Evolutionary conservation across 2,888 invertebrate species (phyloP), one percentile per base, ranked within the genome.

Genomic region (Gastracanthus pulcherrimus): DNA sequence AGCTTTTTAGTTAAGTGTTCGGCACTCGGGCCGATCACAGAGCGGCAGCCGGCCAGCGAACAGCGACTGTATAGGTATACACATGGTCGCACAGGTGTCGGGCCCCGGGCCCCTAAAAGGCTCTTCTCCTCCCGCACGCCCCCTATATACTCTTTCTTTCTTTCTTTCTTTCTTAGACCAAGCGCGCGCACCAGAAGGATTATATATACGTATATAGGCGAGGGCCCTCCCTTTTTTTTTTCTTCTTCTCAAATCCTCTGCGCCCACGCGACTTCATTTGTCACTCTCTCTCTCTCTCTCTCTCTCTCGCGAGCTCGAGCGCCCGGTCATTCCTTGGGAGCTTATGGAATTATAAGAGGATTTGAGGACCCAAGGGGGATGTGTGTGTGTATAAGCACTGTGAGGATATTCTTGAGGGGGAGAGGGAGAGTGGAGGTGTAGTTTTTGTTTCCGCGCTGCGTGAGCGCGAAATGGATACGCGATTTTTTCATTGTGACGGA

Each of bases 1-100:
- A 84, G 86, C 87, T 87, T 89, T 89, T 88, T 87, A 86, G 87
- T 89, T 87, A 87, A 88, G 88, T 88, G 89, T 89, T 89, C 87
- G 88, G 86, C 88, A 88, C 87, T 87, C 85, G 71, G 82, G 83
- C 41, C 51, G 11, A 11, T 13, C 13, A 4, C 16, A 60, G 64
- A 29, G 51, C 19, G 55, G 36, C 67, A 31, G 45, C 23, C 16
- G 13, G 60, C 23, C 19, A 7, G 36, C n/a, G 79, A 82, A 83
- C 82, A n/a, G n/a, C n/a, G n/a, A n/a, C n/a, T n/a, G n/a, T n/a
- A n/a, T n/a, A n/a, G n/a, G n/a, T n/a, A n/a, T n/a, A n/a, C n/a
- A n/a, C n/a, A n/a, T n/a, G n/a, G n/a, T n/a, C 84, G 84, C 83
- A 86, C 87, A 88, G 89, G 89, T 89, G 87, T 87, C 85, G 81